Percentiles rank a stretch among this genome's conserved stretches.
Conservation (phyloP, 35 echinoderm and acorn worm genomes). For the Amphiura filiformis region DNA sequence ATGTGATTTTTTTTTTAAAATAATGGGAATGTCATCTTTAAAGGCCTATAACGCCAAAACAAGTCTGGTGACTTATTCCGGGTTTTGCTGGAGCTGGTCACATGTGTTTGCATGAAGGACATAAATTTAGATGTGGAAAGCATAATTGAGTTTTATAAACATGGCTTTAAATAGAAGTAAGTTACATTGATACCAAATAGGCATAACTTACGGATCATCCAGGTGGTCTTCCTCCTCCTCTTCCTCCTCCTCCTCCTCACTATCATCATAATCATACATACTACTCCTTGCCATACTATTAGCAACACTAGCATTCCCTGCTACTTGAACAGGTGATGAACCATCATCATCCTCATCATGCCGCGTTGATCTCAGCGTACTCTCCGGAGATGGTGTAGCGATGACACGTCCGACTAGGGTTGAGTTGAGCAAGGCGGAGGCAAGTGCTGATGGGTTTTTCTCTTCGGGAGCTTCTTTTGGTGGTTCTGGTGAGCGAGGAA, state of each 20-base stretch:
- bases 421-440: constrained; percentile 72
- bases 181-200: no score
- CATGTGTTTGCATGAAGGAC: no score
- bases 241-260: constrained; percentile 70
- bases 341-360: background rate
- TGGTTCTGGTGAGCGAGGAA: constrained; percentile 89
- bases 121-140: no score
- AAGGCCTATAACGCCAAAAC: no score
- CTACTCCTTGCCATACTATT: constrained; percentile 81
- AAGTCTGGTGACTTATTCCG: no score
- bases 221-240: constrained; percentile 45
- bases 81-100: no score
- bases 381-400: constrained; percentile 55
- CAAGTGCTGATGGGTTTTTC: constrained; percentile 62
- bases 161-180: no score
- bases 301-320: constrained; percentile 35
- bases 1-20: no score
- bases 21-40: no score
- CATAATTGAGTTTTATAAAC: no score
- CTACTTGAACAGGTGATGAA: constrained; percentile 26
- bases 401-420: constrained; percentile 77
- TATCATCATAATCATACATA: constrained; percentile 92
- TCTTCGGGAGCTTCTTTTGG: constrained; percentile 35
- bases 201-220: no score
- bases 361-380: constrained; percentile 34